Conservation (phyloP, 2,888 invertebrate species). For the Phragmatobia fuliginosa region DNA sequence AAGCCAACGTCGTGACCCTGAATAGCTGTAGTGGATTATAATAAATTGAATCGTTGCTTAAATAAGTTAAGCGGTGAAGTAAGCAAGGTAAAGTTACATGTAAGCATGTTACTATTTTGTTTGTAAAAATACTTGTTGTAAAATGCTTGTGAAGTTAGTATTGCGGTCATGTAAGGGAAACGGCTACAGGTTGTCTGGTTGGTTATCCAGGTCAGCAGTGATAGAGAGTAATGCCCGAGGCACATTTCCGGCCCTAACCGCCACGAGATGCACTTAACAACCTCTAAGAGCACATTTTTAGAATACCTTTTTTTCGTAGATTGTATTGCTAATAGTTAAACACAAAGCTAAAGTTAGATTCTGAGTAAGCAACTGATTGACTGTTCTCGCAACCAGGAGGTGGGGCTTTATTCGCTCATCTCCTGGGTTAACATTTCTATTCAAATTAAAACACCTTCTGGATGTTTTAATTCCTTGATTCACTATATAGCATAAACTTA, state of each 20-base stretch:
- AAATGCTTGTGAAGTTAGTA: slow-evolving; percentile 25
- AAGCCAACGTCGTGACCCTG: neutral
- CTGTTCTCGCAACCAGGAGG: neutral
- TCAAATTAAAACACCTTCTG: neutral
- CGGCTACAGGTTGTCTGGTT: slow-evolving; percentile 42
- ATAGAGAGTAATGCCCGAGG: slow-evolving; percentile 38
- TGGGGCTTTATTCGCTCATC: neutral
- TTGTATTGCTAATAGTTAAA: neutral
- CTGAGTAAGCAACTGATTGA: neutral
- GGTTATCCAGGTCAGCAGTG: slow-evolving; percentile 47
- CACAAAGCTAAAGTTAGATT: neutral
- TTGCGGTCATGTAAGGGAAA: slow-evolving; percentile 46
- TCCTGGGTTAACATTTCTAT: too few species aligned
- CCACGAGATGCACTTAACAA: slow-evolving; percentile 25
- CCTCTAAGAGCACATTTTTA: slow-evolving; percentile 37
- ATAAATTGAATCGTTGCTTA: too few species aligned
- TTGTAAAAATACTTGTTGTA: slow-evolving; percentile 6
- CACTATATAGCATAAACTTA: too few species aligned
- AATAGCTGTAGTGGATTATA: neutral
- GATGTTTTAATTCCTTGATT: too few species aligned
- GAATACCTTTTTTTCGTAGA: slow-evolving; percentile 8
- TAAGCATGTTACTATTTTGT: neutral
- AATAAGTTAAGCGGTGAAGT: too few species aligned
- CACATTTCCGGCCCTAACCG: slow-evolving; percentile 35
- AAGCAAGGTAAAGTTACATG: too few species aligned